Base-by-base conservation (phyloP, 2,888 invertebrate genomes). In the Acleris literana region DNA sequence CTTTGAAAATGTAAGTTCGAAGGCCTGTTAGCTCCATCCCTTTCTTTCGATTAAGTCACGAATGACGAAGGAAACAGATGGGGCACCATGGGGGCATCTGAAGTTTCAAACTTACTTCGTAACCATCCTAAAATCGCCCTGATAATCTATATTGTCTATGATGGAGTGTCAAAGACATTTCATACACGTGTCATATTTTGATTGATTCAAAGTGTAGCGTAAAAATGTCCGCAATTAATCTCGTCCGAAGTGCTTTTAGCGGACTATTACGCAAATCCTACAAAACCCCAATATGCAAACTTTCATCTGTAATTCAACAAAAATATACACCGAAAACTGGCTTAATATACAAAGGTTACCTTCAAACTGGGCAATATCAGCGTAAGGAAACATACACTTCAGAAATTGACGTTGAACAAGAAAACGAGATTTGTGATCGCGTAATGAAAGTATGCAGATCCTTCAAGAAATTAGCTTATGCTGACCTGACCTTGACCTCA, bases 401-500 rank as follows among this genome's bases (percentile, higher is more conserved):
- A 70, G 84, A 82, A 56, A 78, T 81, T 70, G 88, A 88, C 76
- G 72, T 4, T 11, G 39, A 39, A 13, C 86, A 69, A 94, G 94
- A 52, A 85, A 93, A 94, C 80, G 94, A 96, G 83, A 95, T 98
- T 77, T 93, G 95, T 86, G 94, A 96, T 69, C 95, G 98, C 81
- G 97, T 98, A 69, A 88, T 98, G 83, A 96, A 97, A 94, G 97
- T 98, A 81, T 95, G 97, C 90, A 94, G 94, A 77, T 95, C 96
- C 71, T 98, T 96, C 93, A 98, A 98, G 94, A 98, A 98, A 95
- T 95, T 98, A 79, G 94, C 95, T 76, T 94, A 95, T 74, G 95
- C 95, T 76, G 96, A 99, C 99, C 90, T 99, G 49, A 94, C 94
- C n/a, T 85, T 97, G 76, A 97, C 99, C 9, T 97, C 98, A 59